Conservation (phyloP, 1,140 invertebrate genomes). For the Arion vulgaris region DNA sequence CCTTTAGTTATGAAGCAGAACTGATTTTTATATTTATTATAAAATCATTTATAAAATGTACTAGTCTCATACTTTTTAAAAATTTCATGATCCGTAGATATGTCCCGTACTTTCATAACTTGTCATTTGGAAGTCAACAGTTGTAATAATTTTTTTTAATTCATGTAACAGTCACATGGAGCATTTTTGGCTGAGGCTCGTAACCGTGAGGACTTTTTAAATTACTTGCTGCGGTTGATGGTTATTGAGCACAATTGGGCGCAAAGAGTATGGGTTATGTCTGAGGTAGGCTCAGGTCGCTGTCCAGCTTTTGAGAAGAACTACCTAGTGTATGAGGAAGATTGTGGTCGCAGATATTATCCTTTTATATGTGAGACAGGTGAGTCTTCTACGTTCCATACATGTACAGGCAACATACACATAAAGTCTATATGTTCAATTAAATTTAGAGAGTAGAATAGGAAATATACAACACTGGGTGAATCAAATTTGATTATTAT, state of each 20-base stretch:
- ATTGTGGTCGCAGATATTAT: conserved; percentile 57
- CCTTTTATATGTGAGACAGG: conserved; percentile 70
- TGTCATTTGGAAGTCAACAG: too few species aligned
- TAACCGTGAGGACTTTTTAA: conserved; percentile 53
- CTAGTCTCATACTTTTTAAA: too few species aligned
- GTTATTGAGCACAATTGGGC: conserved; percentile 50
- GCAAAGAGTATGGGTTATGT: conserved; percentile 63
- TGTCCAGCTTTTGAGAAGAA: conserved; percentile 59
- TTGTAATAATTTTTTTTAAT: conserved; percentile 5
- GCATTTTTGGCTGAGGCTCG: conserved; percentile 62
- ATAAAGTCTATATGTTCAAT: too few species aligned
- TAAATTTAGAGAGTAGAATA: too few species aligned
- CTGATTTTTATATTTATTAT: too few species aligned
- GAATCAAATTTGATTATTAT: too few species aligned
- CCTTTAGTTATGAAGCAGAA: too few species aligned
- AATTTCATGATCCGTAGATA: too few species aligned
- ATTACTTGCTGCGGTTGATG: conserved; percentile 53
- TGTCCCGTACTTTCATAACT: too few species aligned
- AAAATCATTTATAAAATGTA: too few species aligned
- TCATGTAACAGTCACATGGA: conserved; percentile 49
- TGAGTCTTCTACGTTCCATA: conserved; percentile 44
- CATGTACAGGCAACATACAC: too few species aligned
- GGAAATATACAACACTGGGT: too few species aligned
- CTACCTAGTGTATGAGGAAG: conserved; percentile 57
- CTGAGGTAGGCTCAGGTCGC: conserved; percentile 51